A percentile compares a stretch with the other conserved stretches of the same genome.
Evolutionary conservation across 2,113 vertebrate species (phyloP).

Genomic region (Sterrhoptilus dennistouni): DNA sequence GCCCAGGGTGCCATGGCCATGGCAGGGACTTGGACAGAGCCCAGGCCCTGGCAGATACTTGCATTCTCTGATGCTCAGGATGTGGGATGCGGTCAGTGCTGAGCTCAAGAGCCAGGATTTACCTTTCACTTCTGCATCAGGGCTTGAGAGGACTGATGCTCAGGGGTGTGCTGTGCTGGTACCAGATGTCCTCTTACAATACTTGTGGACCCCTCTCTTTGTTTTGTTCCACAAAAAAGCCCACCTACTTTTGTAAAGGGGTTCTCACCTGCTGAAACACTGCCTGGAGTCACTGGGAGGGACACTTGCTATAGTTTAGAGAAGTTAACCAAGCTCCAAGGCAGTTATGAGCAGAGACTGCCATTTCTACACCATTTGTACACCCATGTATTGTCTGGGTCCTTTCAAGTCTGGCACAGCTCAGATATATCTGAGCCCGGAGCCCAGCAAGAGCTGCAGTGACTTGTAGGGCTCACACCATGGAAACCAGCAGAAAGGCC

Average conservation of each 20-base stretch:
- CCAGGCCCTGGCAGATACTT: background rate
- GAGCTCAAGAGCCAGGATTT: background rate
- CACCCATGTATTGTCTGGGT: background rate
- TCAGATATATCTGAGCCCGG: background rate
- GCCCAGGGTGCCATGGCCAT: accelerated
- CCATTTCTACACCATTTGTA: background rate
- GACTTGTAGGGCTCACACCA: background rate
- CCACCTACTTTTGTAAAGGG: background rate
- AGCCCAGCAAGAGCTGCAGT: background rate
- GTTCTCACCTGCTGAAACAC: background rate
- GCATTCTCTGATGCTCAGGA: background rate
- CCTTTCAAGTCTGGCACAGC: background rate
- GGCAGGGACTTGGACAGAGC: background rate
- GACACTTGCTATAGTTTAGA: background rate
- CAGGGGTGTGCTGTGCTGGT: background rate
- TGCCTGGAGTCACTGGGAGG: background rate
- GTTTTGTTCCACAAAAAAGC: background rate
- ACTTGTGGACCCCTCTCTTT: background rate
- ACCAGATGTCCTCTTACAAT: background rate
- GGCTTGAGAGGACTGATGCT: background rate
- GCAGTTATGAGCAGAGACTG: background rate
- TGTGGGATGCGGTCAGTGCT: background rate
- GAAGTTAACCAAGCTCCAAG: background rate
- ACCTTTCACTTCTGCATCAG: background rate
- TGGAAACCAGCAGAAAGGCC: background rate